Base-by-base conservation (phyloP, 1,140 invertebrate genomes). In the Orchesella cincta region DNA sequence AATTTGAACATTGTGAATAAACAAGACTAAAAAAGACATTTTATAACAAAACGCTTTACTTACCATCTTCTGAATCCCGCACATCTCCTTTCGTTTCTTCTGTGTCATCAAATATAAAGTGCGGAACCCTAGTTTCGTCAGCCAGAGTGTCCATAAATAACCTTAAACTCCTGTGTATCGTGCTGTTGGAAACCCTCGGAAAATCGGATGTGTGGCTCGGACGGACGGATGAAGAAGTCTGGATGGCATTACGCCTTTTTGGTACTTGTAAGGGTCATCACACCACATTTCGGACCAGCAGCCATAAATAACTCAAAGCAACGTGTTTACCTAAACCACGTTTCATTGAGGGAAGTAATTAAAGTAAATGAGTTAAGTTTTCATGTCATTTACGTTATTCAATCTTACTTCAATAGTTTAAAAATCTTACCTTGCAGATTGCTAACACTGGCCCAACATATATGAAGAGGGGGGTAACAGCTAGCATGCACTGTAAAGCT, bases 111-210 rank as follows among this genome's bases (percentile, higher is more conserved):
- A 80, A 57, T 26, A 75, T 46, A 51, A 80, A 80, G 64, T 82
- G 81, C 39, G 81, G 81, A 28, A 82, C 64, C 67, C 76, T 72
- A n/a, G 81, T 82, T 85, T 99, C 97, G 85, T 98, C 95, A 83
- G 99, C 97, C 74, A 99, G 86, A 84, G 98, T 94, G 86, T 99
- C 97, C 93, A 99, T 96, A 85, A 99, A 97, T 86, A 96, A 98
- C 5, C 97, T 88, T 2, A 99, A 99, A 99, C 86, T 99, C 98
- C 86, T 98, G 97, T 0, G 96, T 95, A 83, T 97, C 95, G 82
- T 96, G 93, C 82, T 95, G 93, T 79, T 94, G 93, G 83, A 93
- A 98, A 46, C 0, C 95, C 95, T 26, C 95, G 89, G 84, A 98
- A 98, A 92, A 97, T 96, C 18, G 96, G 94, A 86, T 96, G 93